Conservation (phyloP, 2,113 vertebrate species). For the Drymodes brunneopygia region DNA sequence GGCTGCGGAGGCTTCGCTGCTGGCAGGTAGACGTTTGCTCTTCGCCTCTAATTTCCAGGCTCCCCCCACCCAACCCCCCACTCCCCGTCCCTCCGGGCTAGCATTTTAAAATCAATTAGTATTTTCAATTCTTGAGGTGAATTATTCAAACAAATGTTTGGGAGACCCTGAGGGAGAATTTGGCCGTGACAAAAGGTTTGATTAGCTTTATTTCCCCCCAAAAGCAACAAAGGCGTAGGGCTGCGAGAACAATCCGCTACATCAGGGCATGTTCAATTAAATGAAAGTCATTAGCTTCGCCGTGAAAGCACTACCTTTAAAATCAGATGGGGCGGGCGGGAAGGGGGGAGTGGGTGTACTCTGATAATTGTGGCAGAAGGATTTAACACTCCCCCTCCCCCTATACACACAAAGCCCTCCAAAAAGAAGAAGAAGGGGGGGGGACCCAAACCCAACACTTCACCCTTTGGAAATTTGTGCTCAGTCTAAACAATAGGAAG, state of each 20-base stretch:
- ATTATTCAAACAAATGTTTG: slow-evolving; percentile 69
- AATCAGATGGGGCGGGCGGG: slow-evolving; percentile 18
- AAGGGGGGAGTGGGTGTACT: neutral
- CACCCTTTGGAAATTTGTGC: slow-evolving; percentile 50
- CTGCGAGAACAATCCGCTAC: slow-evolving; percentile 63
- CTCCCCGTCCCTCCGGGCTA: slow-evolving; percentile 61
- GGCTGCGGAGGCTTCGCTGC: slow-evolving; percentile 63
- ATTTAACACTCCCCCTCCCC: neutral
- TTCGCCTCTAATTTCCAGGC: slow-evolving; percentile 67
- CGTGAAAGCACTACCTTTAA: slow-evolving; percentile 51
- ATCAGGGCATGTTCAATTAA: slow-evolving; percentile 66
- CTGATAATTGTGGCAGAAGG: slow-evolving; percentile 25
- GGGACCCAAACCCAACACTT: slow-evolving; percentile 9
- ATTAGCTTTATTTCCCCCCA: slow-evolving; percentile 58
- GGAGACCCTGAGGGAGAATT: slow-evolving; percentile 68
- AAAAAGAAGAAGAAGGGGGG: neutral
- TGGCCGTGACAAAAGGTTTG: slow-evolving; percentile 61
- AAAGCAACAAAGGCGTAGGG: slow-evolving; percentile 59
- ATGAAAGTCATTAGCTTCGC: slow-evolving; percentile 58
- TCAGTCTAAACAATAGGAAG: slow-evolving; percentile 49
- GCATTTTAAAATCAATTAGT: slow-evolving; percentile 84
- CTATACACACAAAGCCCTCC: slow-evolving; percentile 42
- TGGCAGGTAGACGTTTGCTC: slow-evolving; percentile 71
- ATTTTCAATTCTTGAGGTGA: slow-evolving; percentile 69
- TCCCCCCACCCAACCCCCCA: neutral